These are phyloP conservation scores for Bombus confusus DNA, from an alignment of 1,140 invertebrate genomes.

Conservation along the genomic window DNA sequence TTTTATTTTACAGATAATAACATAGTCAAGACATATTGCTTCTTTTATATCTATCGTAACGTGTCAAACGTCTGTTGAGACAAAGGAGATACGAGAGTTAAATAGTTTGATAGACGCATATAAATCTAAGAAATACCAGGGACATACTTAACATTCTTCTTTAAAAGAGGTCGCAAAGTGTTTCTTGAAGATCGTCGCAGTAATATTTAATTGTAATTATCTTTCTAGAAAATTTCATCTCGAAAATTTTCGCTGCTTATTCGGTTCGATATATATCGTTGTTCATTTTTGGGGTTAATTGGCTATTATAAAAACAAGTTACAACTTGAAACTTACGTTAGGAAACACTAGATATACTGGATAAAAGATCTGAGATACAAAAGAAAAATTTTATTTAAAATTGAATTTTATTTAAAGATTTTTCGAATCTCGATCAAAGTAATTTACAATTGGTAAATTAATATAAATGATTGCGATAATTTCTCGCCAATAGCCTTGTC, in stretches of 20 bases:
- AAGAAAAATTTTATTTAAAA: too few relatives aligned
- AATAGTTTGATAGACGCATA: not conserved
- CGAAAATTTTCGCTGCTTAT: too few relatives aligned
- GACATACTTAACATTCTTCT: not conserved
- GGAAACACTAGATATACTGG: too few relatives aligned
- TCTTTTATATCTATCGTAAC: not conserved
- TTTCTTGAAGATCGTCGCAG: not conserved
- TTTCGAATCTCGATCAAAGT: not conserved
- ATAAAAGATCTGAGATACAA: too few relatives aligned
- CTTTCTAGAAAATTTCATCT: not conserved
- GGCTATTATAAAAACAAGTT: too few relatives aligned
- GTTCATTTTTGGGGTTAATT: too few relatives aligned
- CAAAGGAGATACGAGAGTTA: not conserved
- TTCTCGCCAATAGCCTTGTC: not conserved
- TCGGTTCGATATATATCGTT: too few relatives aligned
- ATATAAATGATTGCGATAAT: not conserved
- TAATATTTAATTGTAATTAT: not conserved
- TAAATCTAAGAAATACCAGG: not conserved
- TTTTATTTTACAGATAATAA: not conserved
- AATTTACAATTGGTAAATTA: not conserved
- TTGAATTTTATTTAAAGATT: not conserved
- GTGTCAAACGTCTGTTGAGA: not conserved
- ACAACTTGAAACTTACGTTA: too few relatives aligned
- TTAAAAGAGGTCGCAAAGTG: not conserved
- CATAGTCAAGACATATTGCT: not conserved